phyloP scores from a whole-genome alignment of 2,888 invertebrate genomes.

The Cordilura impudica region DNA sequence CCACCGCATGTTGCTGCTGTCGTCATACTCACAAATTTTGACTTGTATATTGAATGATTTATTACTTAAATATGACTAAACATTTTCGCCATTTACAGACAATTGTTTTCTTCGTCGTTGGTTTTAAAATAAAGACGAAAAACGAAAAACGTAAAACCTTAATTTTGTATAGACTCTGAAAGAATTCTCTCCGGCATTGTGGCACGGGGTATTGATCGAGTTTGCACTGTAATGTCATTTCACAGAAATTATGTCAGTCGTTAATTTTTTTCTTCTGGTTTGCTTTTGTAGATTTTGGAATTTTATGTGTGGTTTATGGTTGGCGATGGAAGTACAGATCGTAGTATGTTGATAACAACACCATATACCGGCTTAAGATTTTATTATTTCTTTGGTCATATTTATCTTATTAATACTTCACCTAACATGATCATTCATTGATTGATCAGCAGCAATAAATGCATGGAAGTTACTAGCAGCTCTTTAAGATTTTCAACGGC shows the following conservation, averaged over 20 bases:
- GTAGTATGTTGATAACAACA: slow-evolving; percentile 7
- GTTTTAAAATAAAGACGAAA: no score
- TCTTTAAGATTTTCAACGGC: slow-evolving; percentile 40
- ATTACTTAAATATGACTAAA: slow-evolving; percentile 74
- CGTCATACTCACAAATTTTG: slow-evolving; percentile 61
- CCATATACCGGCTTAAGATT: slow-evolving; percentile 2
- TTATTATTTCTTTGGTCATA: slow-evolving; percentile 39
- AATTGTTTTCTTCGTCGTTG: background rate
- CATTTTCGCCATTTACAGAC: slow-evolving; percentile 66
- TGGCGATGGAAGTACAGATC: background rate
- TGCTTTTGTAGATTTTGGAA: background rate
- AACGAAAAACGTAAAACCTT: slow-evolving; percentile 13
- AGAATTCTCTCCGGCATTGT: background rate
- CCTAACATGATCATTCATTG: slow-evolving; percentile 48
- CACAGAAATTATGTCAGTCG: slow-evolving; percentile 55
- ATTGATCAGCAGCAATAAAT: slow-evolving; percentile 39
- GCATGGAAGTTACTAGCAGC: background rate
- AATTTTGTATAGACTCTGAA: background rate
- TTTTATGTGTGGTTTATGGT: slow-evolving; percentile 6
- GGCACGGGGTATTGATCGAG: slow-evolving; percentile 38
- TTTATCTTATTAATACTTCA: slow-evolving; percentile 49
- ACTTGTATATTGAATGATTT: slow-evolving; percentile 69
- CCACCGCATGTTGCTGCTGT: slow-evolving; percentile 60
- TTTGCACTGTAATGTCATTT: slow-evolving; percentile 53
- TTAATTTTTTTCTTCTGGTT: slow-evolving; percentile 8